Evolutionary conservation across 2,113 vertebrate genomes (phyloP).

Genomic region (Cricetomys ansorgei): DNA sequence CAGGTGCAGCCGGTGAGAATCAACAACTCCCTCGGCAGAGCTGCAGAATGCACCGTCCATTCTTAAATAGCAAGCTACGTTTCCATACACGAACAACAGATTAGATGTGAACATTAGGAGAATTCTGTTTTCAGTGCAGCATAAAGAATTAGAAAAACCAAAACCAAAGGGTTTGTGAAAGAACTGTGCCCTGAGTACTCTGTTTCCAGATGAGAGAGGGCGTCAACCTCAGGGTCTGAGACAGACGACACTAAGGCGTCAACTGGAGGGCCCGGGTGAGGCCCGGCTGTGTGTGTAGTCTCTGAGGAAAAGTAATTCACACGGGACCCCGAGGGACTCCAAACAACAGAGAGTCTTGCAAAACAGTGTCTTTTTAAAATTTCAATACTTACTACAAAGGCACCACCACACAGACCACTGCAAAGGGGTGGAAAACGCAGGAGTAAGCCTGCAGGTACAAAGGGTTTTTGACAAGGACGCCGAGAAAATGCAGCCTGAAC

Average conservation of each 20-base stretch:
- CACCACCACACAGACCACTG: not conserved
- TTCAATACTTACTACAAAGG: not conserved
- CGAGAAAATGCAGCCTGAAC: not conserved
- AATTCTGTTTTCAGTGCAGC: not conserved
- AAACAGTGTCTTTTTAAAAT: not conserved
- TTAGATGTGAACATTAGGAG: not conserved
- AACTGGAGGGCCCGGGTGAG: not conserved
- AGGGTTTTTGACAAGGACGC: not conserved
- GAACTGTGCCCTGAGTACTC: not conserved
- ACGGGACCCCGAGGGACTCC: not conserved
- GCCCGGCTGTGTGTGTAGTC: not conserved
- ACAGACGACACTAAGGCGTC: not conserved
- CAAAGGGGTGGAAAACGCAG: too few relatives aligned
- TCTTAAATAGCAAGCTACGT: not conserved
- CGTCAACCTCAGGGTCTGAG: not conserved
- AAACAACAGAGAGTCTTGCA: not conserved
- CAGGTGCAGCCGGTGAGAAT: not conserved
- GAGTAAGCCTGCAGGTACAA: not conserved
- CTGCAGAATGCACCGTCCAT: not conserved
- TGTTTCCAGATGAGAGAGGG: not conserved
- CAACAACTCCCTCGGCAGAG: not conserved
- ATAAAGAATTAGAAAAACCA: constrained; percentile 24
- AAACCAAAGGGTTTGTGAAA: not conserved
- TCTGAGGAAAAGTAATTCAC: too few relatives aligned
- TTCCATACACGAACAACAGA: not conserved